Evolutionary conservation across 1,140 invertebrate species (phyloP).

Genomic region (Dendrolimus kikuchii): DNA sequence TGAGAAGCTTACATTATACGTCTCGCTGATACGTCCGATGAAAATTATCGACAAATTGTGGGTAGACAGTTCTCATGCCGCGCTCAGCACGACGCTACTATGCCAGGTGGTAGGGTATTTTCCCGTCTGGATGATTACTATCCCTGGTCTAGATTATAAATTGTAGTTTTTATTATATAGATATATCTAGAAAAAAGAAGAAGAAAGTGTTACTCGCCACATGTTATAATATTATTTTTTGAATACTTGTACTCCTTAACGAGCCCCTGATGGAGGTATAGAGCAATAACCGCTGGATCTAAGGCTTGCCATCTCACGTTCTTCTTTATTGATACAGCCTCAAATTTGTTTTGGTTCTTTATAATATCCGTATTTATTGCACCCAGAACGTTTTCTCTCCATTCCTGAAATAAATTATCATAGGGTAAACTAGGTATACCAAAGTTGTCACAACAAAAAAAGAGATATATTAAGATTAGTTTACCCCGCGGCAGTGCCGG

Average conservation of each 20-base stretch:
- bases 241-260: constrained; percentile 47
- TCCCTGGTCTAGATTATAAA: too few relatives aligned
- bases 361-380: constrained; percentile 43
- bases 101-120: too few relatives aligned
- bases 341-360: constrained; percentile 38
- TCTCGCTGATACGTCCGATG: too few relatives aligned
- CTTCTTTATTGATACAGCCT: constrained; percentile 26
- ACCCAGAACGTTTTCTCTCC: constrained; percentile 46
- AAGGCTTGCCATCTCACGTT: constrained; percentile 32
- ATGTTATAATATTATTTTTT: constrained; percentile 41
- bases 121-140: too few relatives aligned
- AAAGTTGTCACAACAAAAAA: too few relatives aligned
- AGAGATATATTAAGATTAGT: too few relatives aligned
- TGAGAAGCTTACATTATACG: too few relatives aligned
- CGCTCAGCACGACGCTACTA: too few relatives aligned
- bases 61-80: too few relatives aligned
- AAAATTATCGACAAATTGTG: too few relatives aligned
- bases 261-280: constrained; percentile 33
- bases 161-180: constrained; percentile 4
- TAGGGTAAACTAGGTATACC: too few relatives aligned
- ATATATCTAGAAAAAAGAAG: constrained; percentile 26
- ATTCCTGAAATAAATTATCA: constrained; percentile 28
- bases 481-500: too few relatives aligned
- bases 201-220: constrained; percentile 28
- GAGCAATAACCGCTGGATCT: constrained; percentile 38